A percentile compares a stretch with the other conserved stretches of the same genome.
These are phyloP conservation scores for Catalaphyllia jardinei DNA, from an alignment of 64 coral and sea anemone species.

Conservation along the genomic window DNA sequence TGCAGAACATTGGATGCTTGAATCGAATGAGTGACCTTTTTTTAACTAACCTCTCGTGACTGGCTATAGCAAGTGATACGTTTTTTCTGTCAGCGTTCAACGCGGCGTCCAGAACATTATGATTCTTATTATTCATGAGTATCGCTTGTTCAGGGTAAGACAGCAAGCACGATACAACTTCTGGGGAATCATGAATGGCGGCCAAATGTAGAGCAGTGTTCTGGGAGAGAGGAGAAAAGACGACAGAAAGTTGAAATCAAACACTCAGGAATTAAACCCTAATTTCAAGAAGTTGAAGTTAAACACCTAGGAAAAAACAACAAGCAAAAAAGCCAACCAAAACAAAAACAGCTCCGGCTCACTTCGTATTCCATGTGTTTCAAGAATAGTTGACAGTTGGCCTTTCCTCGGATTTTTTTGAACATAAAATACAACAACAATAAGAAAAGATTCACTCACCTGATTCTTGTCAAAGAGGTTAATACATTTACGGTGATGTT, in stretches of 20 bases:
- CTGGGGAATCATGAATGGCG: constrained; percentile 61
- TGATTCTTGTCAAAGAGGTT: constrained; percentile 62
- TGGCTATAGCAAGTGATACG: constrained; percentile 71
- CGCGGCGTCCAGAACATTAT: constrained; percentile 69
- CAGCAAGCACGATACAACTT: constrained; percentile 60
- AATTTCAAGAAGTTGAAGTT: too few species aligned
- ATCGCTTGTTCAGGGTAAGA: constrained; percentile 62
- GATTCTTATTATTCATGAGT: constrained; percentile 69
- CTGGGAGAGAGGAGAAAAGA: neutral
- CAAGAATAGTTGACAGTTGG: too few species aligned
- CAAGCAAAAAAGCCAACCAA: too few species aligned
- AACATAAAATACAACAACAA: too few species aligned
- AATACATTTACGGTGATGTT: constrained; percentile 48
- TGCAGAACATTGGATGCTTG: too few species aligned
- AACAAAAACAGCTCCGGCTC: too few species aligned
- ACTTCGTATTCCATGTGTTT: too few species aligned
- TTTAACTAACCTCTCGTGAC: constrained; percentile 65
- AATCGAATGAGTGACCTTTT: neutral
- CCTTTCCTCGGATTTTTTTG: too few species aligned
- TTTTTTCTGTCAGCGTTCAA: constrained; percentile 54
- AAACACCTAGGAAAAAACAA: too few species aligned
- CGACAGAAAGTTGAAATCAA: too few species aligned
- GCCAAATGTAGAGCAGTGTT: constrained; percentile 86
- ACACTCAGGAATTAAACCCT: too few species aligned
- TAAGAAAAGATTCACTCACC: neutral